A percentile compares a stretch with the other conserved stretches of the same genome.
phyloP scores from a whole-genome alignment of 2,113 vertebrate genomes.

The Laterallus jamaicensis region DNA sequence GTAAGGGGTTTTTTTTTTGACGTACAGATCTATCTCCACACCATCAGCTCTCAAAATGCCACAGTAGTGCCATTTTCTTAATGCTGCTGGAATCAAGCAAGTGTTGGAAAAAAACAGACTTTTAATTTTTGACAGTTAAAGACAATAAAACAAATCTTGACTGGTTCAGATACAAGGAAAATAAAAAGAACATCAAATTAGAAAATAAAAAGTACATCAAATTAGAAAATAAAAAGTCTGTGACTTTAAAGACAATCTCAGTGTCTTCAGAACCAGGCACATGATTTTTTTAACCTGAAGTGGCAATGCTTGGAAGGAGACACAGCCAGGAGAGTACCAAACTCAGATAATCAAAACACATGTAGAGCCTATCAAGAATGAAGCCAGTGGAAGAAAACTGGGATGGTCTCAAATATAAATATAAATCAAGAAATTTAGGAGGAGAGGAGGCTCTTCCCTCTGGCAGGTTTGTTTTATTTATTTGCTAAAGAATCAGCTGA shows the following conservation, averaged over 20 bases:
- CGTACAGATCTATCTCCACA: not conserved
- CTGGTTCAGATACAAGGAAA: not conserved
- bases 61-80: not conserved
- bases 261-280: not conserved
- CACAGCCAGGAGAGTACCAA: not conserved
- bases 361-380: not conserved
- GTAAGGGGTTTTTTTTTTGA: not conserved
- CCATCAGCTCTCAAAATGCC: not conserved
- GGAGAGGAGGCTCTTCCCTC: not conserved
- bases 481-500: not conserved
- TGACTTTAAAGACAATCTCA: not conserved
- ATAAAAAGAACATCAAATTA: not conserved
- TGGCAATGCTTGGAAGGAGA: not conserved
- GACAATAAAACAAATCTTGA: not conserved
- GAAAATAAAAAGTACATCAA: not conserved
- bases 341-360: not conserved
- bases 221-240: not conserved
- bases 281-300: not conserved
- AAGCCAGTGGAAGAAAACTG: not conserved
- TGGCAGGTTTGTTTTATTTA: not conserved
- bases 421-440: not conserved
- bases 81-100: not conserved
- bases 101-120: not conserved
- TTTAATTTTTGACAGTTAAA: not conserved
- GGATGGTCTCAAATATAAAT: not conserved